Conservation (phyloP, 2,113 vertebrate species). For the Hemibagrus wyckioides region DNA sequence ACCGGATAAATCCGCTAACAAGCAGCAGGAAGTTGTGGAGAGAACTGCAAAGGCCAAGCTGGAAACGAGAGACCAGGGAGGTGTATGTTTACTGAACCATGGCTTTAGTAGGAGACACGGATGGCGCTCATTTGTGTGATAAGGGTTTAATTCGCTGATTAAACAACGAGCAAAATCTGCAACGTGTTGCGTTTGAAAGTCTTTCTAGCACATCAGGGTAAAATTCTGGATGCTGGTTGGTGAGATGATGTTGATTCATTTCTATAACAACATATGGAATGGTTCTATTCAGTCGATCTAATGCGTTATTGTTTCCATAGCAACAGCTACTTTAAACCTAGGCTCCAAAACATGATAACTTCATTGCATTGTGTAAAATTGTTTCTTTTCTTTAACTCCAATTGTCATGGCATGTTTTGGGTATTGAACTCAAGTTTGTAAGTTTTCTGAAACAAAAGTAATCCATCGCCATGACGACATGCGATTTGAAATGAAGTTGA, state of each 20-base stretch:
- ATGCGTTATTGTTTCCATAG: background rate
- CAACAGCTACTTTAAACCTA: background rate
- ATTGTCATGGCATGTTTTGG: no score
- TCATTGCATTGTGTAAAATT: no score
- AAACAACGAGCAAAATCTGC: background rate
- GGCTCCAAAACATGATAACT: no score
- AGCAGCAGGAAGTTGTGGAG: conserved; percentile 24
- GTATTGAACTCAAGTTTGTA: no score
- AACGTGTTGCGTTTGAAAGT: background rate
- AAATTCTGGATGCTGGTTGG: background rate
- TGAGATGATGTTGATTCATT: background rate
- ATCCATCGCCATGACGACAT: no score
- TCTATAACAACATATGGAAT: background rate
- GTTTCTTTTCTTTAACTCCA: no score
- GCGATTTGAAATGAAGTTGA: no score
- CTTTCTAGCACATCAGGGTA: background rate
- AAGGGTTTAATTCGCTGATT: background rate
- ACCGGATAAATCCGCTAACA: conserved; percentile 27
- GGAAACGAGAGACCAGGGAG: conserved; percentile 15
- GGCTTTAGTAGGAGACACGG: background rate
- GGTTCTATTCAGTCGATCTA: background rate
- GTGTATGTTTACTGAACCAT: background rate
- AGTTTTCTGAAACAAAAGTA: no score
- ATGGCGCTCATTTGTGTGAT: background rate
- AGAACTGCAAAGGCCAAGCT: conserved; percentile 30